Base-by-base conservation (phyloP, 1,140 invertebrate genomes). In the Andrena cerasifolii region DNA sequence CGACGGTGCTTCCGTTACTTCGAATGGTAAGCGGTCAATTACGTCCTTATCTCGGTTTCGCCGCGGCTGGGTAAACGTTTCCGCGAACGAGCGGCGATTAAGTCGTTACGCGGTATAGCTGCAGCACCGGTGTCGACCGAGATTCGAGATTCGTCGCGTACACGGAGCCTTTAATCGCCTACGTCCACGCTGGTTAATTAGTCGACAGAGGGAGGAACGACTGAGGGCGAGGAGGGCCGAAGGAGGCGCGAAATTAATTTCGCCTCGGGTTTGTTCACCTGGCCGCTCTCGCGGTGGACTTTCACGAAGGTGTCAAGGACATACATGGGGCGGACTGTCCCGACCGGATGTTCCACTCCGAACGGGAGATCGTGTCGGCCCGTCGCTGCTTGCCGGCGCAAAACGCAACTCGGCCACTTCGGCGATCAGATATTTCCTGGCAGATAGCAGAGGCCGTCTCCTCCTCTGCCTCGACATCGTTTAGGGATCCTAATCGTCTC, bases 1-100 rank as follows among this genome's bases (percentile, higher is more conserved):
- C 76, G 92, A 92, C 65, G 89, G 86, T 10, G 90, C 91, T 65
- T 92, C 92, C 67, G 89, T 93, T 43, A 91, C 90, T 26, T 92
- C 92, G 31, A 93, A 93, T 74, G 92, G 92, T 93, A 87, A 92
- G 89, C 81, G 43, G 68, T 51, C 51, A 36, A 67, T 73, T 63
- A 43, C 3, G 14, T 53, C 5, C 72, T 75, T 75, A 75, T 75
- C 72, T 51, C 70, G 33, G 18, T 73, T 21, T 51, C 16, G 31
- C 33, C 24, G 31, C n/a, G 16, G 33, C 8, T 14, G n/a, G 31
- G 10, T 28, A 36, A 18, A 16, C 2, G 12, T 56, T 75, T 47
- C 61, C 49, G 26, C 36, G 61, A 56, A 66, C 51, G 12, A 14
- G 16, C 3, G 0, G 8, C 24, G 58, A 73, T 62, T 53, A 51